Evolutionary conservation across 1,140 invertebrate genomes (phyloP).

Genomic region (Cyphomyrmex costatus): DNA sequence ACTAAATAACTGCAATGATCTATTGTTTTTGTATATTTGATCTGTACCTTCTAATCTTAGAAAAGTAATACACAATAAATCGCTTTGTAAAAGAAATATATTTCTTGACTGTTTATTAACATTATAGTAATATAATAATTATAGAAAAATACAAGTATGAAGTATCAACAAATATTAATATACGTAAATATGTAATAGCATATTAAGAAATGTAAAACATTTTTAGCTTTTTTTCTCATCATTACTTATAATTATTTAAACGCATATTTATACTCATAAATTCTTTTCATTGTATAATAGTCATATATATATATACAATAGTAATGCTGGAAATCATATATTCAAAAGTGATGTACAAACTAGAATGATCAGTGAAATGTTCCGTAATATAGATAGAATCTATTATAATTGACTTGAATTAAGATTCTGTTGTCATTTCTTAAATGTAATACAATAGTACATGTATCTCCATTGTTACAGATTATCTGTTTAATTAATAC

Average conservation of each 20-base stretch:
- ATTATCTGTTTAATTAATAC: not conserved
- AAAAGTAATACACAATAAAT: not conserved
- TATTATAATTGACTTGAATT: constrained; percentile 11
- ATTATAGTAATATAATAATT: constrained; percentile 16
- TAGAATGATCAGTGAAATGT: not conserved
- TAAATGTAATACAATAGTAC: not conserved
- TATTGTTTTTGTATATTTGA: not conserved
- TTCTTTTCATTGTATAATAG: constrained; percentile 6
- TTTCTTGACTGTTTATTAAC: constrained; percentile 3
- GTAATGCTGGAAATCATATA: constrained; percentile 1
- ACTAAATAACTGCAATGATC: constrained; percentile 10
- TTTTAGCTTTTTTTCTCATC: not conserved
- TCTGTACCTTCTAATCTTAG: not conserved
- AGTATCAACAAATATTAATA: constrained; percentile 26
- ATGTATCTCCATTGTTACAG: not conserved
- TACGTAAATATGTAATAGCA: not conserved
- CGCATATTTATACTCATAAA: not conserved
- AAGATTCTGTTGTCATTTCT: not conserved
- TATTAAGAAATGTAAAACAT: not conserved
- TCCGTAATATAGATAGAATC: not conserved
- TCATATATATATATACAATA: not conserved
- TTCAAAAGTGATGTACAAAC: not conserved
- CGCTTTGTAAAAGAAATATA: constrained; percentile 38
- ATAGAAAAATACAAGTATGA: constrained; percentile 53
- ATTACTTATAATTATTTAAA: constrained; percentile 38